These are phyloP conservation scores for Hydrolagus affinis DNA, from an alignment of 2,113 vertebrate species.

Conservation along the genomic window DNA sequence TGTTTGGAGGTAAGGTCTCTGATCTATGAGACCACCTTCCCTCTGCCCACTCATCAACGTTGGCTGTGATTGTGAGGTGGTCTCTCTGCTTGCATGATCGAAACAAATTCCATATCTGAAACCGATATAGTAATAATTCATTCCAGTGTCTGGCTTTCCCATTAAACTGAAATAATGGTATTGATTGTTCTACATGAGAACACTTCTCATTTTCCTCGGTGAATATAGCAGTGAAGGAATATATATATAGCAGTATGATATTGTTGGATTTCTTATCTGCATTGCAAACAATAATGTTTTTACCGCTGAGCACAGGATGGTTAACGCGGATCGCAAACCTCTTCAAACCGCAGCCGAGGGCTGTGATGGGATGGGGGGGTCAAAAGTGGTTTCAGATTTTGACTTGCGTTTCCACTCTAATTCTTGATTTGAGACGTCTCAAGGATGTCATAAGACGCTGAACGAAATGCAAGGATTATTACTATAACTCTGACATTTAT, in stretches of 20 bases:
- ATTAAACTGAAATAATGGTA: neutral
- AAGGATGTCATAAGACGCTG: too few relatives aligned
- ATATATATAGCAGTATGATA: neutral
- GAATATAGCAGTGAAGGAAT: neutral
- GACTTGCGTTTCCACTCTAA: slow-evolving; percentile 22
- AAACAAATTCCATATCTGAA: neutral
- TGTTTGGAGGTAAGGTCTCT: neutral
- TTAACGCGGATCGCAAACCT: too few relatives aligned
- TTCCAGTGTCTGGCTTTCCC: neutral
- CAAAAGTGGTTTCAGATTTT: neutral
- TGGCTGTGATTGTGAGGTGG: too few relatives aligned
- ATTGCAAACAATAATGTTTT: neutral
- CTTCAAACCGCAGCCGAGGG: neutral
- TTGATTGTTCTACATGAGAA: too few relatives aligned
- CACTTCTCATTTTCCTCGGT: neutral
- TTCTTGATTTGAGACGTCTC: too few relatives aligned
- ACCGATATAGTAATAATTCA: neutral
- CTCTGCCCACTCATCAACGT: too few relatives aligned
- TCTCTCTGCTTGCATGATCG: neutral
- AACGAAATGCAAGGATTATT: too few relatives aligned
- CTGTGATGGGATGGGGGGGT: neutral
- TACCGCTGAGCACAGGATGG: too few relatives aligned
- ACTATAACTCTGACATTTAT: neutral
- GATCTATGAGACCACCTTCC: neutral
- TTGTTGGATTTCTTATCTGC: neutral